A percentile compares a stretch with the other conserved stretches of the same genome.
These are phyloP conservation scores for Heliconius melpomene DNA, from an alignment of 1,140 invertebrate species.

Conservation along the genomic window DNA sequence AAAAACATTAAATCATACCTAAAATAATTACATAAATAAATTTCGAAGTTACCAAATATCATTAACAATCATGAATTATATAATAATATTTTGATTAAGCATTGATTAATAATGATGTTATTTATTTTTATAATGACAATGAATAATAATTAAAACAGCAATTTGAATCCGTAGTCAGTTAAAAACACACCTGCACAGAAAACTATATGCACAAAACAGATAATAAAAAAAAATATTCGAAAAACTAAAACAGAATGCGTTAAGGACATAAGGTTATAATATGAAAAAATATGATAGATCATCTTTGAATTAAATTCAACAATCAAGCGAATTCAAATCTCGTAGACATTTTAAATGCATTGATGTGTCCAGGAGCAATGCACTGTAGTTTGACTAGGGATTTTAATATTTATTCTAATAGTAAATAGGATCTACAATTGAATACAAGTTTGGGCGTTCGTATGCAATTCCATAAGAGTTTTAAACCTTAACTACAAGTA, in stretches of 20 bases:
- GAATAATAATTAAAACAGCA: too few relatives aligned
- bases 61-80: too few relatives aligned
- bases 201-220: background rate
- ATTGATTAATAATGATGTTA: too few relatives aligned
- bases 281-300: constrained; percentile 7
- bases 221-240: too few relatives aligned
- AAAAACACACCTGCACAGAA: background rate
- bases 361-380: constrained; percentile 39
- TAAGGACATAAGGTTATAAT: background rate
- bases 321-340: constrained; percentile 36
- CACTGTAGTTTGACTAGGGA: constrained; percentile 12
- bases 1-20: too few relatives aligned
- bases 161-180: too few relatives aligned
- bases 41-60: too few relatives aligned
- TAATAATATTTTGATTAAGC: too few relatives aligned
- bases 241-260: background rate
- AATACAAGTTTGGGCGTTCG: background rate
- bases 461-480: background rate
- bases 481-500: background rate
- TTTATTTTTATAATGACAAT: too few relatives aligned
- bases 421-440: background rate
- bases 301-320: constrained; percentile 21
- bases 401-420: background rate
- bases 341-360: constrained; percentile 37
- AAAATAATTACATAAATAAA: too few relatives aligned